A percentile compares a stretch with the other conserved stretches of the same genome.
Conservation (phyloP, 2,113 vertebrate genomes). For the Oostethus manadensis region DNA sequence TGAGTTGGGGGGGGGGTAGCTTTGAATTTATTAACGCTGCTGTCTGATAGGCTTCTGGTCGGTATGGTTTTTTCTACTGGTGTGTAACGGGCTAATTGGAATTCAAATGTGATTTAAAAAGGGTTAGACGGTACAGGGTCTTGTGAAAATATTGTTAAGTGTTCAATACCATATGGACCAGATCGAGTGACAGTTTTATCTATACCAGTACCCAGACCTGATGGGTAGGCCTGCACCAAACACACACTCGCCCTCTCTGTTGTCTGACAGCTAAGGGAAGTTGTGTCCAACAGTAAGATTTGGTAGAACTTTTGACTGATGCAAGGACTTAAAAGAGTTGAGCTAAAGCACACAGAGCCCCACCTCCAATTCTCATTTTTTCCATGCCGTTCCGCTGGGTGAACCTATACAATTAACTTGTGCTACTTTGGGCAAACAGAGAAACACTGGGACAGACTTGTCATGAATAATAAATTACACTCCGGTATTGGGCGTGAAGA, state of each 20-base stretch:
- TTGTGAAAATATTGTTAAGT: no score
- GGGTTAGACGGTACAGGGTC: no score
- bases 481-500: slow-evolving; percentile 14
- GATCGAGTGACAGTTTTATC: no score
- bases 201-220: no score
- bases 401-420: slow-evolving; percentile 50
- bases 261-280: slow-evolving; percentile 53
- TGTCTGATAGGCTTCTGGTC: no score
- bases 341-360: slow-evolving; percentile 44
- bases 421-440: slow-evolving; percentile 25
- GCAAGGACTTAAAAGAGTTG: slow-evolving; percentile 56
- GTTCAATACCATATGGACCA: no score
- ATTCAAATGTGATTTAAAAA: no score
- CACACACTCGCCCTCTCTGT: slow-evolving; percentile 22
- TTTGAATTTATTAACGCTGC: no score
- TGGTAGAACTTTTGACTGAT: slow-evolving; percentile 45
- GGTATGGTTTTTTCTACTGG: no score
- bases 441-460: slow-evolving; percentile 15
- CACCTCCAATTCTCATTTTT: slow-evolving; percentile 42
- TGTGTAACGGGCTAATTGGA: no score
- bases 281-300: slow-evolving; percentile 48
- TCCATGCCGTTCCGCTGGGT: slow-evolving; percentile 33
- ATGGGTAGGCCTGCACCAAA: no score
- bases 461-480: slow-evolving; percentile 40
- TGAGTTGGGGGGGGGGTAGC: no score